Conservation (phyloP, 2,888 invertebrate species). For the Hydriomena furcata region DNA sequence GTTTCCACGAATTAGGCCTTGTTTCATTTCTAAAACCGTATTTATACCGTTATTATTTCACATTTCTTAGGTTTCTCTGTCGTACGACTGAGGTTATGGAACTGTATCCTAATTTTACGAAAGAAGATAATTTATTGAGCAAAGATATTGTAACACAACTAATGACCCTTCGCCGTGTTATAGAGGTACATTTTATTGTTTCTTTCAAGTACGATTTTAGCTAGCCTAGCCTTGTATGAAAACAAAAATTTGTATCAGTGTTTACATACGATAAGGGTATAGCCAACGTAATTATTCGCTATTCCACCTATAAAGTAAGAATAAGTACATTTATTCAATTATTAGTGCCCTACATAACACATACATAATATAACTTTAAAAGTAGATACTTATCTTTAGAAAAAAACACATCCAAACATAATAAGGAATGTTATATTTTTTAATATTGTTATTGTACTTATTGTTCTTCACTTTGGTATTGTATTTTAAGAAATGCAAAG, state of each 20-base stretch:
- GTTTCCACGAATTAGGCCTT: conserved; percentile 50
- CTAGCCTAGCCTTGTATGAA: conserved; percentile 46
- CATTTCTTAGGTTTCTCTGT: conserved; percentile 72
- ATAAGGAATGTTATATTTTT: not conserved
- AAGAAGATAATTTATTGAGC: conserved; percentile 69
- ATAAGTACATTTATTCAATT: too few relatives aligned
- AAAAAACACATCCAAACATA: too few relatives aligned
- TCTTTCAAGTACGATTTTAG: conserved; percentile 38
- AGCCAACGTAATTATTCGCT: too few relatives aligned
- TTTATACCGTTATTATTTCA: conserved; percentile 49
- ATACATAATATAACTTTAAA: too few relatives aligned
- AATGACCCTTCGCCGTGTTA: conserved; percentile 72
- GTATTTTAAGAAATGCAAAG: conserved; percentile 1
- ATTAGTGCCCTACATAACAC: too few relatives aligned
- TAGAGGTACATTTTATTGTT: conserved; percentile 63
- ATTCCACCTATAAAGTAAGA: too few relatives aligned
- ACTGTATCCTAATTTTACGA: conserved; percentile 69
- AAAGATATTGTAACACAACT: conserved; percentile 68
- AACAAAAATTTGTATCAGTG: conserved; percentile 67
- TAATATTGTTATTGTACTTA: not conserved
- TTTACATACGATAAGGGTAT: conserved; percentile 65
- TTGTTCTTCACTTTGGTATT: conserved; percentile 5
- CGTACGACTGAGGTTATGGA: conserved; percentile 79
- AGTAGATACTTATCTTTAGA: too few relatives aligned
- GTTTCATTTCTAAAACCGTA: conserved; percentile 43